Evolutionary conservation across 2,888 invertebrate species (phyloP).

Genomic region (Cheilosia vulpina): DNA sequence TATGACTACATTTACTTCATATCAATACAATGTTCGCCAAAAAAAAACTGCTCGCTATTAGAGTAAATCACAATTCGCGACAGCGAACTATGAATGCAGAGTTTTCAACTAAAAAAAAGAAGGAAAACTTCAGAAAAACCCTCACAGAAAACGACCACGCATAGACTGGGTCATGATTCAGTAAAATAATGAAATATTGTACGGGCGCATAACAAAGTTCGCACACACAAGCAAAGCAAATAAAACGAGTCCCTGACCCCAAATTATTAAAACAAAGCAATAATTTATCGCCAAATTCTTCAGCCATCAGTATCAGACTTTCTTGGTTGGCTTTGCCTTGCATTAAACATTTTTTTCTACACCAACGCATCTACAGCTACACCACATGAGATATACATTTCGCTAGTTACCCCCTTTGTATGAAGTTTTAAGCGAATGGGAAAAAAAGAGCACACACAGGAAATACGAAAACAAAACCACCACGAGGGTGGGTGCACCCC

Average conservation of each 20-base stretch:
- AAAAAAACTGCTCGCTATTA: neutral
- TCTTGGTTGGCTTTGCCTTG: constrained; percentile 46
- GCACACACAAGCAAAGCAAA: constrained; percentile 11
- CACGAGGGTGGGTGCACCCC: constrained; percentile 57
- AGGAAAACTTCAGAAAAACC: constrained; percentile 2
- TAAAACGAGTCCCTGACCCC: constrained; percentile 69
- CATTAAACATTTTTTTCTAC: constrained; percentile 25
- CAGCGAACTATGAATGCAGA: neutral
- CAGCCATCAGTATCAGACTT: constrained; percentile 57
- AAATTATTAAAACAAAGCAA: constrained; percentile 70
- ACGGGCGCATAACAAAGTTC: constrained; percentile 34
- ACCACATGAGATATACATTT: neutral
- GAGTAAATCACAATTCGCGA: too few relatives aligned
- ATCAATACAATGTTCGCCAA: neutral
- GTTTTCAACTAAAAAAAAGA: constrained; percentile 20
- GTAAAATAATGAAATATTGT: constrained; percentile 22
- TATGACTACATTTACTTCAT: too few relatives aligned
- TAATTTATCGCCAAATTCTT: constrained; percentile 57
- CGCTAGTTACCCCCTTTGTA: constrained; percentile 26
- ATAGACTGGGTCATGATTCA: constrained; percentile 74
- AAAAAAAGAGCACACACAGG: constrained; percentile 19
- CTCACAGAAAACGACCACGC: constrained; percentile 47
- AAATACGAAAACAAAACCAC: constrained; percentile 59
- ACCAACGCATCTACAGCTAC: constrained; percentile 30
- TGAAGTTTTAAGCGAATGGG: constrained; percentile 46